Percentiles rank a stretch among this genome's conserved stretches.
phyloP scores from a whole-genome alignment of 2,797 vertebrate genomes.

The Mionectes olivaceus region DNA sequence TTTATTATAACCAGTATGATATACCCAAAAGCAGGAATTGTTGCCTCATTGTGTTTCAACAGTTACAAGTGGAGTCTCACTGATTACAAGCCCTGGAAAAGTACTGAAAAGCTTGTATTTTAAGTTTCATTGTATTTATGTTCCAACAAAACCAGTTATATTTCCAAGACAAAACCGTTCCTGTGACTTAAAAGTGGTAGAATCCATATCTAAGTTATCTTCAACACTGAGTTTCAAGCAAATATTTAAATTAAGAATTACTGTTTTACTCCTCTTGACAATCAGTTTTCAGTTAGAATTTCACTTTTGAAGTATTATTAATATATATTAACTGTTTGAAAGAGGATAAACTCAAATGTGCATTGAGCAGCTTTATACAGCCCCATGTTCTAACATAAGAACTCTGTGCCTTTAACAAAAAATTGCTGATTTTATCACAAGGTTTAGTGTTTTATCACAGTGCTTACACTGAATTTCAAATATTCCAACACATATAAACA shows the following conservation, averaged over 20 bases:
- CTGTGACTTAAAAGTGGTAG: not conserved
- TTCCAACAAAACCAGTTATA: not conserved
- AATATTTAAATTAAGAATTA: slow-evolving; percentile 43
- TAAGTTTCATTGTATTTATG: not conserved
- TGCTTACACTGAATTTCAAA: not conserved
- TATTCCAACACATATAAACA: not conserved
- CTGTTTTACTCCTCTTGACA: slow-evolving; percentile 18
- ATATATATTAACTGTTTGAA: slow-evolving; percentile 30
- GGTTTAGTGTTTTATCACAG: not conserved
- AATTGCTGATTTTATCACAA: not conserved
- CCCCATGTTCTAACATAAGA: not conserved
- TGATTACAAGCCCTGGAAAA: not conserved
- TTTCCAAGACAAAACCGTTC: not conserved
- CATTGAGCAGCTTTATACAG: not conserved
- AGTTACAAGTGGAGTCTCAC: not conserved
- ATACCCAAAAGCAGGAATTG: not conserved
- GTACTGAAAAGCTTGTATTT: not conserved
- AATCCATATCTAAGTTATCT: not conserved
- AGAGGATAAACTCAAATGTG: slow-evolving; percentile 33
- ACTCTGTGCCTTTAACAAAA: not conserved
- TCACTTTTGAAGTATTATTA: not conserved
- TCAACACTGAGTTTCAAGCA: not conserved
- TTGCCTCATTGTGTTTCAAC: not conserved
- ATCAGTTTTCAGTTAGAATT: slow-evolving; percentile 9
- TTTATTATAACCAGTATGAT: not conserved